Percentiles rank a stretch among this genome's conserved stretches.
Conservation (phyloP, 53 echinoderm and acorn worm species). For the Arbacia lixula region DNA sequence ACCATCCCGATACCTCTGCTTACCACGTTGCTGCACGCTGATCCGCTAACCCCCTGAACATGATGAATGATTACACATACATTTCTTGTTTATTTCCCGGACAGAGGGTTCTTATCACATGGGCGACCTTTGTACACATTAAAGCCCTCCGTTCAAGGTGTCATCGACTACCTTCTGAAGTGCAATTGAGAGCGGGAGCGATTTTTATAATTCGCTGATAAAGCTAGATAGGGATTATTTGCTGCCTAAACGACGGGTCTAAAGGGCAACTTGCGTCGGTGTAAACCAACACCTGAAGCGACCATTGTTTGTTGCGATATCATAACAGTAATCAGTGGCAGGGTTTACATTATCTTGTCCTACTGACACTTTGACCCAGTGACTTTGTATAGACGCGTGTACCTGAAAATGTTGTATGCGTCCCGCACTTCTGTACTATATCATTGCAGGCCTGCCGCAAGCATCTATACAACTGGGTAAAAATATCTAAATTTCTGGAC, state of each 20-base stretch:
- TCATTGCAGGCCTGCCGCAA: too few species aligned
- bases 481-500: too few species aligned
- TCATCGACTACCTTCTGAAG: constrained; percentile 6
- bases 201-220: constrained; percentile 27
- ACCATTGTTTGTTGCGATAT: not conserved
- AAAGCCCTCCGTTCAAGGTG: not conserved
- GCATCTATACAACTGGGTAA: too few species aligned
- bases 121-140: constrained; percentile 52
- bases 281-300: constrained; percentile 30
- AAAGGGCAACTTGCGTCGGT: constrained; percentile 25
- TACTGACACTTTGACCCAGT: constrained; percentile 32
- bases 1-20: too few species aligned
- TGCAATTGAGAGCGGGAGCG: not conserved
- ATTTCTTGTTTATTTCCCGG: too few species aligned
- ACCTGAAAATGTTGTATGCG: too few species aligned
- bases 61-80: too few species aligned
- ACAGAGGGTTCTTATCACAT: too few species aligned
- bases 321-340: constrained; percentile 16
- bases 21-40: too few species aligned
- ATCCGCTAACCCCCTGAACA: too few species aligned
- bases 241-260: constrained; percentile 26
- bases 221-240: constrained; percentile 38
- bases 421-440: too few species aligned
- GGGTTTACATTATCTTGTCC: constrained; percentile 22
- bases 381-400: too few species aligned